Base-by-base conservation (phyloP, 37 sponge, comb jelly and placozoan species). In the Diacarnus erythraeanus region DNA sequence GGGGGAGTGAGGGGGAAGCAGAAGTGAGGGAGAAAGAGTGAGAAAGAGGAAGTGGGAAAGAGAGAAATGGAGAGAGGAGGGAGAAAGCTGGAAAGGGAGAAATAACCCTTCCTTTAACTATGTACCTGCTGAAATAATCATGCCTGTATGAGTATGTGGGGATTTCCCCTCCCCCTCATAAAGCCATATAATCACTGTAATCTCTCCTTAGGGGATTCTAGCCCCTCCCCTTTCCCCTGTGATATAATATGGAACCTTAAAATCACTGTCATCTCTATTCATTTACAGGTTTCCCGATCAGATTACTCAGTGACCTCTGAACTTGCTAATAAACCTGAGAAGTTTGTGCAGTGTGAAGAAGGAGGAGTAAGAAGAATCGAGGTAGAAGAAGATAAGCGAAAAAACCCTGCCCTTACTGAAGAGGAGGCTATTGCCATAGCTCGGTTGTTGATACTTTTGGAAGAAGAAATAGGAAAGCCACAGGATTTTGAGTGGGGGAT, bases 401-500 rank as follows among this genome's bases (percentile, higher is more conserved):
- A 90, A 85, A 38, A 9, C 17, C 57, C 77, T 0, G 66, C 83
- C 22, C 75, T 94, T 33, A 71, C 81, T 0, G 82, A 90, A 47
- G 82, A 83, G 0, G 71, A 79, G 68, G 94, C 88, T 42, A 59
- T 58, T 25, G 75, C 63, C 39, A 90, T 94, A 61, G 84, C 85
- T n/a, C 43, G 40, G n/a, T 60, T 94, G 35, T n/a, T 94, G 60
- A 40, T 85, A 0, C 59, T 51, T 0, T 38, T 94, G 75, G 94
- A 94, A 75, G 80, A 80, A 33, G 59, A 76, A 42, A 44, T 87
- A 78, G 88, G 88, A n/a, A 74, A 17, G 21, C 94, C 94, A 10
- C 94, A 90, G 58, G 94, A 94, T 85, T 90, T 94, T 75, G 94
- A 94, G 60, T 94, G 91, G 91, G 94, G 57, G 27, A 43, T 80